Evolutionary conservation across 2,888 invertebrate species (phyloP).

Genomic region (Sarcophaga carnaria): DNA sequence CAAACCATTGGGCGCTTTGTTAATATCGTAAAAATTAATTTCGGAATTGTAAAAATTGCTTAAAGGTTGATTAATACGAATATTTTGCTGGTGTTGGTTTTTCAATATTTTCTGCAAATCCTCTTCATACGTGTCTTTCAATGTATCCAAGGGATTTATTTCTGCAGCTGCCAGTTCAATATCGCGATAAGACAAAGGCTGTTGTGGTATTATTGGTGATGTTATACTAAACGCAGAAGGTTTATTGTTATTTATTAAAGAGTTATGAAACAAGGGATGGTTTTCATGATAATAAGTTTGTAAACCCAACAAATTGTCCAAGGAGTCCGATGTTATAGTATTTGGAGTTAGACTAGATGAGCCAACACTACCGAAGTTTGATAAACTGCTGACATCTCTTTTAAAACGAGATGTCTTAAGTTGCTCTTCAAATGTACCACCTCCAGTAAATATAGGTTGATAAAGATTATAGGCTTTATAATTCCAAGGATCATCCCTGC

Average conservation of each 20-base stretch:
- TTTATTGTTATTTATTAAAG: conserved; percentile 73
- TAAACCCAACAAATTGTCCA: conserved; percentile 75
- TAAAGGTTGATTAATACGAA: background rate
- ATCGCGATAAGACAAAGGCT: conserved; percentile 55
- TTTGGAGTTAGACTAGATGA: conserved; percentile 22
- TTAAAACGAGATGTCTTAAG: conserved; percentile 71
- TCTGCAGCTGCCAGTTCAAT: conserved; percentile 77
- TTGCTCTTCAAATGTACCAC: conserved; percentile 76
- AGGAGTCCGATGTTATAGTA: conserved; percentile 75
- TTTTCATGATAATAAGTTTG: conserved; percentile 75
- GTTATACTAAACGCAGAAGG: conserved; percentile 72
- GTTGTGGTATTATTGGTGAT: conserved; percentile 73
- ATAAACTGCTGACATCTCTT: conserved; percentile 67
- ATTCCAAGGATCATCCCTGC: conserved; percentile 78
- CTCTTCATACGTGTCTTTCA: conserved; percentile 16
- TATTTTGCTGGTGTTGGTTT: conserved; percentile 8
- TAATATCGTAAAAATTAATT: conserved; percentile 23
- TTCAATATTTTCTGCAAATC: conserved; percentile 21
- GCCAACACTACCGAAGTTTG: no score
- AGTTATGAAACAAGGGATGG: conserved; percentile 75
- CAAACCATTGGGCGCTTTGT: background rate
- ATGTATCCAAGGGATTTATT: conserved; percentile 70
- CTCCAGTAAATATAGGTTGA: conserved; percentile 73
- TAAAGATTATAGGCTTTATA: conserved; percentile 74
- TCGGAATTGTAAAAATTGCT: conserved; percentile 39